Evolutionary conservation across 2,797 vertebrate genomes (phyloP).

Genomic region (Sylvia borin): DNA sequence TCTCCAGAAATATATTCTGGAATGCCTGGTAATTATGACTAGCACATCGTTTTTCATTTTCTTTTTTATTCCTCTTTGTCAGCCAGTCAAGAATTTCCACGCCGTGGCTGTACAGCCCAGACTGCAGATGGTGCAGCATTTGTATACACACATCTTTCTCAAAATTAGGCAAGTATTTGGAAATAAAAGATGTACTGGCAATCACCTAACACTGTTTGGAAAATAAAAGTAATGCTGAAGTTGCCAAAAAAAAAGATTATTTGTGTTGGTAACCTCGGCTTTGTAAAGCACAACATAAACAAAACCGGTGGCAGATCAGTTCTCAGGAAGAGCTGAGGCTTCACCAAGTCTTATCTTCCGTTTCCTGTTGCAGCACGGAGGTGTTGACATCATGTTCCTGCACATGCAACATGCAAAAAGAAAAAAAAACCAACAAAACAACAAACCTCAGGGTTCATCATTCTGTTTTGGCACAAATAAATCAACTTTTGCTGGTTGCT

Average conservation of each 20-base stretch:
- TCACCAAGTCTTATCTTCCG: slow-evolving; percentile 36
- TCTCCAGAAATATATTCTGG: not conserved
- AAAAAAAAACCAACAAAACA: not conserved
- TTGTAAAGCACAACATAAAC: not conserved
- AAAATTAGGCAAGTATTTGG: not conserved
- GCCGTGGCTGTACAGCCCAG: not conserved
- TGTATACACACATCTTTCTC: not conserved
- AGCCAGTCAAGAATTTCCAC: not conserved
- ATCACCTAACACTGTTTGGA: not conserved
- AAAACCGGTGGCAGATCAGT: not conserved
- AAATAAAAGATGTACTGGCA: not conserved
- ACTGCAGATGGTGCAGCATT: not conserved
- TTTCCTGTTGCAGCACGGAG: slow-evolving; percentile 45
- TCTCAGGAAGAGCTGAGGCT: slow-evolving; percentile 44
- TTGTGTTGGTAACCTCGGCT: not conserved
- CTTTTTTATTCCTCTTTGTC: slow-evolving; percentile 1
- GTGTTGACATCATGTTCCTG: slow-evolving; percentile 53
- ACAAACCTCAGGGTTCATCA: not conserved
- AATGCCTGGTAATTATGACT: slow-evolving; percentile 15
- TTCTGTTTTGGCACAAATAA: slow-evolving; percentile 17
- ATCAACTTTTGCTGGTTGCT: not conserved
- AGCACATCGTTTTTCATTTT: not conserved
- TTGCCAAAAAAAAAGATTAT: not conserved
- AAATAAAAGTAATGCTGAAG: not conserved
- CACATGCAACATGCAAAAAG: slow-evolving; percentile 14